Conservation (phyloP, 2,888 invertebrate species). For the Ophion costatus region DNA sequence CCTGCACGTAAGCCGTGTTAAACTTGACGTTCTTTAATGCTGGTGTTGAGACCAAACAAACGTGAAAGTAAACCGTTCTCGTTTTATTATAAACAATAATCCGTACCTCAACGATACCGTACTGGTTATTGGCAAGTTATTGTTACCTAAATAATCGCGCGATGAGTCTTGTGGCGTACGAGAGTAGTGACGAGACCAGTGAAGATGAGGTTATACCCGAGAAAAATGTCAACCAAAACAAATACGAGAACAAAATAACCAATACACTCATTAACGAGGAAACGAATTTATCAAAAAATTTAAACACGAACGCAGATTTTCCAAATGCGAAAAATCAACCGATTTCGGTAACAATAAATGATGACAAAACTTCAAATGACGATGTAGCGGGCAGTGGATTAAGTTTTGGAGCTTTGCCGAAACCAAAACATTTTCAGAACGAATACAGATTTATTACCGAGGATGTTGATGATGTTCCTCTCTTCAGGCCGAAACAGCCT, state of each 20-base stretch:
- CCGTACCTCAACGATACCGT: not conserved
- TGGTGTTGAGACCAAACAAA: not conserved
- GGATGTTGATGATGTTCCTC: conserved; percentile 86
- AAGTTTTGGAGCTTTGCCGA: conserved; percentile 83
- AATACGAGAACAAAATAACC: not conserved
- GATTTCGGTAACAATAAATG: not conserved
- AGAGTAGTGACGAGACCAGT: conserved; percentile 79
- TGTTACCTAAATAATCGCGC: not conserved
- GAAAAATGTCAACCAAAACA: conserved; percentile 22
- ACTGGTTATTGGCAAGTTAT: not conserved
- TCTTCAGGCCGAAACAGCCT: conserved; percentile 75
- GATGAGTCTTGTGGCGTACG: conserved; percentile 81
- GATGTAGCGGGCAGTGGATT: conserved; percentile 21
- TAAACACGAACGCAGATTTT: conserved; percentile 29
- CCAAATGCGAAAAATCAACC: conserved; percentile 40
- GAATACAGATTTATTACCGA: conserved; percentile 72
- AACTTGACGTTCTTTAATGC: not conserved
- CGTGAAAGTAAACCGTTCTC: not conserved
- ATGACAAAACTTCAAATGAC: not conserved
- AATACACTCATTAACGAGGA: conserved; percentile 8
- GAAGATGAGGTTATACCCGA: conserved; percentile 74
- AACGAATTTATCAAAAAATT: conserved; percentile 20
- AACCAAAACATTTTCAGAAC: conserved; percentile 80
- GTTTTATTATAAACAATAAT: not conserved
- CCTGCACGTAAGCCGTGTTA: no score